These are phyloP conservation scores for Suncus etruscus DNA, from an alignment of 2,113 vertebrate genomes.

Conservation along the genomic window DNA sequence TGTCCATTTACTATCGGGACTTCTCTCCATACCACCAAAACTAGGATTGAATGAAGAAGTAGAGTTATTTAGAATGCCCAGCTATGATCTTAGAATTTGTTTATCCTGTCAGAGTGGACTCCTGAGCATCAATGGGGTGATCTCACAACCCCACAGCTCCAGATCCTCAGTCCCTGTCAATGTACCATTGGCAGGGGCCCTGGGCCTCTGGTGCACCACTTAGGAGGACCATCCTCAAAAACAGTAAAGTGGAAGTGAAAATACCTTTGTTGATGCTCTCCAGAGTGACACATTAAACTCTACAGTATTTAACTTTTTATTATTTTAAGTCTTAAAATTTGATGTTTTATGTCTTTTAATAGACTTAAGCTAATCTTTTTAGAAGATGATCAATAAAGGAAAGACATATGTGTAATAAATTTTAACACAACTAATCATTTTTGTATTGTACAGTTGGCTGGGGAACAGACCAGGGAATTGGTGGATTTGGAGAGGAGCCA, in stretches of 20 bases:
- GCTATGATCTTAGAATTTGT: neutral
- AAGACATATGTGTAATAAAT: constrained; percentile 41
- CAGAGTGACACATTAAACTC: constrained; percentile 34
- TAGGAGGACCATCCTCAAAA: constrained; percentile 26
- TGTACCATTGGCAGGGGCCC: too few relatives aligned
- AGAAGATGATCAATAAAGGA: constrained; percentile 58
- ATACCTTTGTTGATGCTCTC: constrained; percentile 35
- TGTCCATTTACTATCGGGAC: neutral
- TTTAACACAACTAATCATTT: constrained; percentile 65
- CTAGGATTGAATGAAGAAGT: constrained; percentile 18
- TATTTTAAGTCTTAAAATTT: constrained; percentile 31
- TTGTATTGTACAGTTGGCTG: constrained; percentile 92
- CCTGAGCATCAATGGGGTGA: too few relatives aligned
- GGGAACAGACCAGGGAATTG: constrained; percentile 95
- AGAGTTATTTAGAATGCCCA: constrained; percentile 1
- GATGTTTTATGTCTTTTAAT: constrained; percentile 25
- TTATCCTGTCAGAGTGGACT: too few relatives aligned
- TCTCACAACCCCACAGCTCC: too few relatives aligned
- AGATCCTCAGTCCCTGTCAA: too few relatives aligned
- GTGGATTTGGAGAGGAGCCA: constrained; percentile 97
- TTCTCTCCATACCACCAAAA: neutral
- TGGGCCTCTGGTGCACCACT: neutral
- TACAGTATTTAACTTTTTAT: constrained; percentile 30
- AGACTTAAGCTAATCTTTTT: constrained; percentile 56
- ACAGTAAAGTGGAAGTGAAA: constrained; percentile 35